A percentile compares a stretch with the other conserved stretches of the same genome.
Conservation (phyloP, 2,888 invertebrate genomes). For the Aproaerema taeniolella region DNA sequence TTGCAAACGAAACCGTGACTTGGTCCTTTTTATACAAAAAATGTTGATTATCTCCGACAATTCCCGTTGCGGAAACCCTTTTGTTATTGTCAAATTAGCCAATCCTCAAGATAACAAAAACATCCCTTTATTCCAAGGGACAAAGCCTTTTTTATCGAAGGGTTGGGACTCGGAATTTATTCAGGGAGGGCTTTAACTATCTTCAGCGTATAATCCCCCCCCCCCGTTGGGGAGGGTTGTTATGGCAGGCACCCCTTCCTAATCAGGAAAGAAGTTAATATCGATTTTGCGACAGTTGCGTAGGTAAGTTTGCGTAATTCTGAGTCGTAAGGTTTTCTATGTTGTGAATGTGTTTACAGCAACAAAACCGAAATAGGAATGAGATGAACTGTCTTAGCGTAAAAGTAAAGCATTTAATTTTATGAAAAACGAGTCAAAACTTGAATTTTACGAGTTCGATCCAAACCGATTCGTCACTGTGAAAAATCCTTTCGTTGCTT, state of each 20-base stretch:
- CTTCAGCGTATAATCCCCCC: conserved; percentile 62
- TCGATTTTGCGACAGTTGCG: neutral
- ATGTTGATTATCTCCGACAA: conserved; percentile 64
- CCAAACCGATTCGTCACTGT: no score
- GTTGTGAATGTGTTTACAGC: neutral
- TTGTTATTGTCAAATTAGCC: conserved; percentile 78
- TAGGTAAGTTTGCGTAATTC: no score
- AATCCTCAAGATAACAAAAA: conserved; percentile 78
- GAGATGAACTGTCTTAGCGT: no score
- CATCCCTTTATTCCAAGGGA: conserved; percentile 67
- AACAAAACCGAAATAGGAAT: neutral
- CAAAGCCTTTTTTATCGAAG: conserved; percentile 73
- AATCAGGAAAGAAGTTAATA: conserved; percentile 1
- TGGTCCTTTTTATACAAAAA: conserved; percentile 41
- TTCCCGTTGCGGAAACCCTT: conserved; percentile 65
- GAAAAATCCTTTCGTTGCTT: no score
- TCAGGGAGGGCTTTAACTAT: conserved; percentile 71
- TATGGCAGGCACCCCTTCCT: neutral
- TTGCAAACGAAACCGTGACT: conserved; percentile 36
- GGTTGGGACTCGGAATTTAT: conserved; percentile 66
- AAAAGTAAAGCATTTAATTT: no score
- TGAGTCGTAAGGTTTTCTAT: no score
- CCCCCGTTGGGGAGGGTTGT: conserved; percentile 26
- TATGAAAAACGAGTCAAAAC: no score
- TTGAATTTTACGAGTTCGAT: no score